These are phyloP conservation scores for Montipora capricornis DNA, from an alignment of 64 coral and sea anemone species.

Conservation along the genomic window DNA sequence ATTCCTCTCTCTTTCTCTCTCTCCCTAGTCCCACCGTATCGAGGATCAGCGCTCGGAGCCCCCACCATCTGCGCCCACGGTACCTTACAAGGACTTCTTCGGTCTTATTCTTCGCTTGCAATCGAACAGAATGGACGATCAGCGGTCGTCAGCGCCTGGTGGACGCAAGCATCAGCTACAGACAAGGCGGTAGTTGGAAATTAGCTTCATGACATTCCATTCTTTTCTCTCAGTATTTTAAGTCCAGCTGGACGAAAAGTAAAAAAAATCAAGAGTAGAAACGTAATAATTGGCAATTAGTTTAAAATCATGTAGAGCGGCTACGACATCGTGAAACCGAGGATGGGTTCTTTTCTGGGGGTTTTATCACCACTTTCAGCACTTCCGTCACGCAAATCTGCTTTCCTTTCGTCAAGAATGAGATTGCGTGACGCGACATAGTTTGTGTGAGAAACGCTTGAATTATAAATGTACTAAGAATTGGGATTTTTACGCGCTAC, in stretches of 20 bases:
- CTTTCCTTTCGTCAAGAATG: not conserved
- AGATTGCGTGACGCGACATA: not conserved
- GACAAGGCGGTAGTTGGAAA: conserved; percentile 1
- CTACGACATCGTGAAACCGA: no score
- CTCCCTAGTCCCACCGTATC: conserved; percentile 82
- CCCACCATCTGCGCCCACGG: conserved; percentile 86
- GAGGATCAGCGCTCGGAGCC: conserved; percentile 95
- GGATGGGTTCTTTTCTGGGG: not conserved
- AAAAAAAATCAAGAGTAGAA: not conserved
- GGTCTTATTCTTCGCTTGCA: conserved; percentile 98
- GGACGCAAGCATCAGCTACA: conserved; percentile 25
- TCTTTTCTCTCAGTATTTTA: not conserved
- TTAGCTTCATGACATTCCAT: no score
- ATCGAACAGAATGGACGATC: conserved; percentile 98
- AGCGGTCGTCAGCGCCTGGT: conserved; percentile 84
- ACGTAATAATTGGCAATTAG: not conserved
- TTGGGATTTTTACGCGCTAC: no score
- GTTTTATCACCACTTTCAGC: no score
- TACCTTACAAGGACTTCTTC: conserved; percentile 99
- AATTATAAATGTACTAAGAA: no score
- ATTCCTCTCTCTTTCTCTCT: not conserved
- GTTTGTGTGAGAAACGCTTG: not conserved
- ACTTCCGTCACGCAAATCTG: not conserved
- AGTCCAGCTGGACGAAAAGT: not conserved
- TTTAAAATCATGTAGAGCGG: not conserved